Evolutionary conservation across 37 sponge, comb jelly and placozoan species (phyloP), one percentile per base, ranked within the genome.

Genomic region (Ephydatia muelleri): DNA sequence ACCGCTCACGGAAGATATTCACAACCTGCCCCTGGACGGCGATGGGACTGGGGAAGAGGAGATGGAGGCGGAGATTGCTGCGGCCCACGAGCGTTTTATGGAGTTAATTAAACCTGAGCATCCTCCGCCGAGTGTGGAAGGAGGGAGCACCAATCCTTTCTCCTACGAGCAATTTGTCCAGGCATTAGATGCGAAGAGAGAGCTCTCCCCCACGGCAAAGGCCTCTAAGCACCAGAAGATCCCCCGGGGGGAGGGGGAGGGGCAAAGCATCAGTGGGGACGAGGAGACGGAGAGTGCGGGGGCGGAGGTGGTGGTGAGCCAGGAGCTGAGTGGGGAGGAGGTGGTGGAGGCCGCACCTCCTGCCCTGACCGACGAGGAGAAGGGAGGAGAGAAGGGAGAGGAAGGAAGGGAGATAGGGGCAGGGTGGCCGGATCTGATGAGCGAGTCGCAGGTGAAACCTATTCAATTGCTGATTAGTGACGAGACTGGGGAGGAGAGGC

Each of bases 261-360:
- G 67, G 25, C 25, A 22, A 49, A 49, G 22, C 25, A 29, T 37
- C 36, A 28, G n/a, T 29, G 43, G 65, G n/a, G n/a, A 69, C 1
- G 33, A 22, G 33, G 80, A 70, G 86, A 43, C 68, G 6, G 72
- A 68, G 73, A 65, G 71, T 33, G 65, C 29, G 4, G 77, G 65
- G 57, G 77, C 25, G 11, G 77, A 49, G 33, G 88, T 39, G 48
- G 29, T 23, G 30, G 40, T 31, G 38, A 75, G 70, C 29, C 68
- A 80, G 65, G 67, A 80, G 32, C 32, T 22, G 27, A 22, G 25
- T 33, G 77, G 37, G 21, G 78, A 76, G 31, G 77, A 76, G 34
- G 29, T 26, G 70, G 85, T 49, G 71, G 40, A 32, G 36, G 71
- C 31, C 23, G 36, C 38, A 2, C 70, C 22, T 5, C 30, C 23